Base-by-base conservation (phyloP, 2,797 vertebrate species). In the Phalanger gymnotis region DNA sequence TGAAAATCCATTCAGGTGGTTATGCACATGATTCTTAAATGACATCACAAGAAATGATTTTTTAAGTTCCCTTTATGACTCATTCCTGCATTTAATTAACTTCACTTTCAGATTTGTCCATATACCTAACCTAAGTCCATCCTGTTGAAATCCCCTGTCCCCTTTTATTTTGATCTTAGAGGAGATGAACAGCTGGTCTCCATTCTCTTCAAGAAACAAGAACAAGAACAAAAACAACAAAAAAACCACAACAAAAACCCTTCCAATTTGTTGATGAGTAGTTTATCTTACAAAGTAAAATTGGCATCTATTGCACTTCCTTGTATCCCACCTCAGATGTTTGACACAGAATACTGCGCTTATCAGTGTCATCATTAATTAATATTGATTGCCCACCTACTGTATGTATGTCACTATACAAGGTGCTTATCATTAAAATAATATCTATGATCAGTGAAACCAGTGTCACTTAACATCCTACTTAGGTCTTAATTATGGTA, bases 361-460 rank as follows among this genome's bases (percentile, higher is more conserved):
- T 58, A 31, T 54, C 51, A 12, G 14, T 40, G 10, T 92, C 93
- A 2, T 40, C 94, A 90, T 47, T 93, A 28, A 31, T 90, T 58
- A 34, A 56, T 95, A 92, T 95, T 96, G 91, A 93, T 73, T 54
- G 53, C 30, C 91, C 54, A n/a, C 91, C 92, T 19, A 55, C 58
- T 51, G 53, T 40, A 91, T 66, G 91, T 55, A 73, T 52, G 93
- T 89, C 51, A n/a, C 93, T 54, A 58, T 16, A 94, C 95, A 94
- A 66, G 91, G 40, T 96, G 90, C 95, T 96, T 89, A 73, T 95
- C 25, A 53, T 91, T 91, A 96, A 96, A 96, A 91, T 28, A 52
- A 58, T 91, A 91, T 93, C 81, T 61, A 53, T 81, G 47, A 53
- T 90, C 54, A 54, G 66, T 28, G 95, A 96, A 90, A 95, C 93